These are phyloP conservation scores for Neomorphus geoffroyi DNA, from an alignment of 2,797 vertebrate genomes.

Conservation along the genomic window DNA sequence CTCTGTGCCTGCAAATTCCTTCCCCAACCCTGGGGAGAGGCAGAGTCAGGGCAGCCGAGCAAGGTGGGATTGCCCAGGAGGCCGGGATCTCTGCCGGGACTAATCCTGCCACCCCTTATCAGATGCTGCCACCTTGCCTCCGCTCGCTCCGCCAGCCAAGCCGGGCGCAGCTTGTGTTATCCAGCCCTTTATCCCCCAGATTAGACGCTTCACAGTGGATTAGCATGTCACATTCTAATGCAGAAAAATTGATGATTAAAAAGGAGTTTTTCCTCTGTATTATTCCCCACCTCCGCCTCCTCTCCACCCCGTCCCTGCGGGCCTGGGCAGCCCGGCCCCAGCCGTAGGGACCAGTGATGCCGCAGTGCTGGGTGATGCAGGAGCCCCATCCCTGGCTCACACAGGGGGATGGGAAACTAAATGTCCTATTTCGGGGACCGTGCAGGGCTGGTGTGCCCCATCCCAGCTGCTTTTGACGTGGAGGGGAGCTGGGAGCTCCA, in stretches of 20 bases:
- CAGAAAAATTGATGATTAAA: conserved; percentile 59
- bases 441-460: fast-evolving
- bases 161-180: conserved; percentile 60
- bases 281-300: conserved; percentile 38
- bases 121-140: conserved; percentile 71
- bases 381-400: fast-evolving
- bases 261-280: conserved; percentile 25
- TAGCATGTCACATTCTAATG: conserved; percentile 69
- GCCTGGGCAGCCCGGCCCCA: neutral
- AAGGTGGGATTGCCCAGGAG: conserved; percentile 9
- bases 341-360: neutral
- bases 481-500: neutral
- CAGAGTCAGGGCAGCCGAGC: neutral
- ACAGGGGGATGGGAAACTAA: fast-evolving
- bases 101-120: conserved; percentile 57
- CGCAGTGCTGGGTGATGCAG: fast-evolving
- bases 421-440: neutral
- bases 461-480: neutral
- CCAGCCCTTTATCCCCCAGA: conserved; percentile 68
- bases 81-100: neutral
- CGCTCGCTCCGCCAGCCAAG: conserved; percentile 21
- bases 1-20: neutral
- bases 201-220: conserved; percentile 70
- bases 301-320: neutral
- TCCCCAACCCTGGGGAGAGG: neutral